A percentile compares a stretch with the other conserved stretches of the same genome.
These are phyloP conservation scores for Stomatorhinus ivindoensis DNA, from an alignment of 2,113 vertebrate genomes.

Conservation along the genomic window DNA sequence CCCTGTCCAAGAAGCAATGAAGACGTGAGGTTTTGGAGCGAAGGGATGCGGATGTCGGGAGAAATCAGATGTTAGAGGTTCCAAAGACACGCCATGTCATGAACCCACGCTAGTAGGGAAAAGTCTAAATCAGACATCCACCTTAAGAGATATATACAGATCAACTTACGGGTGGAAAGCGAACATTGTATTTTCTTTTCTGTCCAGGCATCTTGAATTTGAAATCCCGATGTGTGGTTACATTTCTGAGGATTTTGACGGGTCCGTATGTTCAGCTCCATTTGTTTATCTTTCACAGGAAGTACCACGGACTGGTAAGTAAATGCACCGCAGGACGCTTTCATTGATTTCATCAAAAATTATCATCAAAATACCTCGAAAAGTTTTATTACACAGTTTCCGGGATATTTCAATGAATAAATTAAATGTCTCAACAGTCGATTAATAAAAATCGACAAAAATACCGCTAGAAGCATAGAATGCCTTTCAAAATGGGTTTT, in stretches of 20 bases:
- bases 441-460: background rate
- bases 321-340: background rate
- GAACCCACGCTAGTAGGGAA: background rate
- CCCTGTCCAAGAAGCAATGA: constrained; percentile 34
- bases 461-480: background rate
- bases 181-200: constrained; percentile 55
- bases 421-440: background rate
- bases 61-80: background rate
- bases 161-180: constrained; percentile 60
- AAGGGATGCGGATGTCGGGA: background rate
- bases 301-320: constrained; percentile 17
- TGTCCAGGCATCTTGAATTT: constrained; percentile 51
- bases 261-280: constrained; percentile 35
- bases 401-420: background rate
- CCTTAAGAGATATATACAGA: background rate
- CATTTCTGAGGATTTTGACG: constrained; percentile 34
- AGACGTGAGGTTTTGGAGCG: background rate
- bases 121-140: background rate
- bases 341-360: background rate
- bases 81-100: background rate
- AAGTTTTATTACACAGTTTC: background rate
- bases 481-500: background rate
- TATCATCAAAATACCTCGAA: background rate
- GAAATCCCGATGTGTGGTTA: constrained; percentile 24
- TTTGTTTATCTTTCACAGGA: constrained; percentile 59